Evolutionary conservation across 2,797 vertebrate genomes (phyloP), one percentile per base, ranked within the genome.

Genomic region (Taenioides sp.): DNA sequence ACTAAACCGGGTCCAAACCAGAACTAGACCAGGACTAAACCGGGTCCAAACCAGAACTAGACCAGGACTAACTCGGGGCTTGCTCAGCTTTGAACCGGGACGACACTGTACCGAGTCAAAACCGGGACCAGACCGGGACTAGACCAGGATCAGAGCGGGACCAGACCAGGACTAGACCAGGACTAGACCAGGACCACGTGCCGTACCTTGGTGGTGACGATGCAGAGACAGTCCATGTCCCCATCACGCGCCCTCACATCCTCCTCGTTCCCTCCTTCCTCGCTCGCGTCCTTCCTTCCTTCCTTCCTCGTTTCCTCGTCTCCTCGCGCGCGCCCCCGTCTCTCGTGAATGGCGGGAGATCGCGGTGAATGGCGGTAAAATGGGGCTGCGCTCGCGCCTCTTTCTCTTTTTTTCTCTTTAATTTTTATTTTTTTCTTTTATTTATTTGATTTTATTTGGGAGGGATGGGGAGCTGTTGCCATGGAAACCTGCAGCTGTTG

Each of bases 401-500:
- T 34, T 71, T 25, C 17, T 82, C 71, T 67, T 25, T 84, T 81
- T 67, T 82, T 75, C 72, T 52, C 47, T 49, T 73, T 34, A 5
- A 7, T 62, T 60, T 70, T 74, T 68, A 27, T 77, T 43, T 25
- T 25, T 66, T 14, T 57, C 17, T 49, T 20, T 40, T 31, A 18
- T 65, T 67, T 62, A 23, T 47, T 64, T 22, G 18, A 9, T 40
- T 47, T 12, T 1, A 40, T 2, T 18, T 20, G 72, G 59, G 72
- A 49, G 69, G 75, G 80, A 34, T 66, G 58, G 69, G 61, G 69
- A 74, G 78, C 82, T 86, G 87, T 92, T 91, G 87, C 89, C 80
- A 88, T 88, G 89, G 89, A 72, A 82, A 81, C 86, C 83, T 88
- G 87, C 90, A 90, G 89, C 90, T 90, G 91, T 92, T 91, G 84